Base-by-base conservation (phyloP, 1,140 invertebrate species). In the Latrodectus geometricus region DNA sequence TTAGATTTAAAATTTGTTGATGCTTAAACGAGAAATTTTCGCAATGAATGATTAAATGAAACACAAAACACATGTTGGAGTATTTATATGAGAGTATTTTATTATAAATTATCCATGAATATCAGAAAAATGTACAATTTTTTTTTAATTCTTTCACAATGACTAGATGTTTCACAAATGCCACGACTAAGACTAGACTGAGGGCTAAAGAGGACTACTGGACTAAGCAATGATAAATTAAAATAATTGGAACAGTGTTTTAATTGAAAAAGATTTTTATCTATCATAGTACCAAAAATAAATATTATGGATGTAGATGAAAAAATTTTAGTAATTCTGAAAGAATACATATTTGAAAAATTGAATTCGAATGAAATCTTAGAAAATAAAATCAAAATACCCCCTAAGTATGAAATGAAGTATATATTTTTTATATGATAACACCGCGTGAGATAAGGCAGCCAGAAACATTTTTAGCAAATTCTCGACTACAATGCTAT, bases 141-240 rank as follows among this genome's bases (percentile, higher is more conserved):
- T 68, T 15, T 11, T 66, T 66, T 9, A 11, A n/a, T 66, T 77
- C 66, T 48, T 54, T 48, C 17, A 15, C 76, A 66, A 11, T 78
- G 76, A 78, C 76, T 78, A 78, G 76, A 78, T 61, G 56, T 48
- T 48, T 23, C 76, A 78, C 76, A 78, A 48, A 66, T 66, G 56
- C 76, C 11, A 68, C 54, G 54, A 54, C 66, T 66, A 12, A 68
- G 56, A 78, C 76, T 78, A 78, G 76, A 78, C 11, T 21, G 76
- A 66, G 76, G 54, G 54, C 8, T 78, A 78, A 49, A 66, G 48
- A 78, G 61, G 76, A 78, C 76, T 78, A 78, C 35, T 3, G 35
- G 74, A 23, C 61, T 66, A 78, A 78, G 61, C 61, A 20, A 78
- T 78, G 76, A 78, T 11, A 49, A 78, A 56, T 20, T 20, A 56